These are phyloP conservation scores for Falco berigora DNA, from an alignment of 2,797 vertebrate genomes.

Conservation along the genomic window DNA sequence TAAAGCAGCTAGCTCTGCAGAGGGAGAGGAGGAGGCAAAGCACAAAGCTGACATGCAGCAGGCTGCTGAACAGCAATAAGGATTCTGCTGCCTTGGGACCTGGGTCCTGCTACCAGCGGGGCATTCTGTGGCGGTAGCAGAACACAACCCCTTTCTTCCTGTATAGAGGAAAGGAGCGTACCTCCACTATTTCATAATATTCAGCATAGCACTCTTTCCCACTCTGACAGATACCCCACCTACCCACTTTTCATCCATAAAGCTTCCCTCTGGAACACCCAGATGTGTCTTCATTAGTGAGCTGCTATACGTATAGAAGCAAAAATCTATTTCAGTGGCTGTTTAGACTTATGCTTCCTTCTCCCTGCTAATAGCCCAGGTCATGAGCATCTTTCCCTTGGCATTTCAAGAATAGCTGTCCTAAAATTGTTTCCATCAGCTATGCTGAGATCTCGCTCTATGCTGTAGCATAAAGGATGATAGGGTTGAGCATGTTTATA, in stretches of 20 bases:
- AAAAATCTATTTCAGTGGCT: background rate
- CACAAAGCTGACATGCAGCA: background rate
- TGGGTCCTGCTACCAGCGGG: background rate
- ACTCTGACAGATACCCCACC: background rate
- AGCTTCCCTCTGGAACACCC: background rate
- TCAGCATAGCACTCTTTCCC: background rate
- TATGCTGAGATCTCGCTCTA: background rate
- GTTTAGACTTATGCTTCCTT: background rate
- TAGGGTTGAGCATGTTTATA: background rate
- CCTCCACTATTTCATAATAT: background rate
- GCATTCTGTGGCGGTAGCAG: background rate
- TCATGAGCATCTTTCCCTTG: background rate
- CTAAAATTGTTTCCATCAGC: background rate
- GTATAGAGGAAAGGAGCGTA: background rate
- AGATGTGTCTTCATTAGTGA: background rate
- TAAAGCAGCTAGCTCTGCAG: background rate
- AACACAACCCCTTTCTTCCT: background rate
- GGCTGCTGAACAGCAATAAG: background rate
- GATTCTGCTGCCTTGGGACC: background rate
- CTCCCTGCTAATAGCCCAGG: background rate
- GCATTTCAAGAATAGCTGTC: background rate
- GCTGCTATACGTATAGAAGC: background rate
- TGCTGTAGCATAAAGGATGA: background rate
- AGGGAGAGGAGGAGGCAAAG: background rate
- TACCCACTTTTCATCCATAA: background rate